Base-by-base conservation (phyloP, 2,888 invertebrate genomes). In the Spisula subtruncata region DNA sequence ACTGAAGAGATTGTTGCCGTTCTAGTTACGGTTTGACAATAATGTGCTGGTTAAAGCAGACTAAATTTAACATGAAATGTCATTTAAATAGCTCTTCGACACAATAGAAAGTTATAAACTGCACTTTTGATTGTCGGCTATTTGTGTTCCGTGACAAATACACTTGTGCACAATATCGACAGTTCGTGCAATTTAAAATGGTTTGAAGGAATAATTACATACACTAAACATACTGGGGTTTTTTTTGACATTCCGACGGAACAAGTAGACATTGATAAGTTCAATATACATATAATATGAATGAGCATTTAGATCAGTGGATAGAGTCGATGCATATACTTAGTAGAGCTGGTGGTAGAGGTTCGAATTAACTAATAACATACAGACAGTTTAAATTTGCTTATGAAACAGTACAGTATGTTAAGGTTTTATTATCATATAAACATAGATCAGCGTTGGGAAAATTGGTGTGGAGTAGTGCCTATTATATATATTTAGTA, bases 21-120 rank as follows among this genome's bases (percentile, higher is more conserved):
- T 66, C 51, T 25, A 25, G 20, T 20, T n/a, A 25, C 25, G n/a
- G 60, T 66, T 20, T n/a, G 60, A 66, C 60, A 25, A 25, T 0
- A 66, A 66, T n/a, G 8, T 66, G 25, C 60, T 25, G 25, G 60
- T 25, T 25, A 66, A 60, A 35, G 35, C 32, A 32, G 35, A 75
- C 75, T 75, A 75, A 35, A 75, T 32, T 32, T 75, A 75, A 75
- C 75, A 32, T 18, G 35, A 32, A 29, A 32, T 32, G 75, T 35
- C 75, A 35, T 75, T 75, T 35, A 75, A 75, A 75, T 75, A 25
- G 25, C 20, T 35, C 75, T 18, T 18, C 35, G 75, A 35, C 75
- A 75, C 75, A 75, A 35, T 32, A 25, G 12, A 32, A 75, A 75
- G 75, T 75, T 75, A 75, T 35, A 75, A 35, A 75, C 35, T 14